Percentiles rank a stretch among this genome's conserved stretches.
Evolutionary conservation across 2,113 vertebrate genomes (phyloP).

Genomic region (Phaethon lepturus): DNA sequence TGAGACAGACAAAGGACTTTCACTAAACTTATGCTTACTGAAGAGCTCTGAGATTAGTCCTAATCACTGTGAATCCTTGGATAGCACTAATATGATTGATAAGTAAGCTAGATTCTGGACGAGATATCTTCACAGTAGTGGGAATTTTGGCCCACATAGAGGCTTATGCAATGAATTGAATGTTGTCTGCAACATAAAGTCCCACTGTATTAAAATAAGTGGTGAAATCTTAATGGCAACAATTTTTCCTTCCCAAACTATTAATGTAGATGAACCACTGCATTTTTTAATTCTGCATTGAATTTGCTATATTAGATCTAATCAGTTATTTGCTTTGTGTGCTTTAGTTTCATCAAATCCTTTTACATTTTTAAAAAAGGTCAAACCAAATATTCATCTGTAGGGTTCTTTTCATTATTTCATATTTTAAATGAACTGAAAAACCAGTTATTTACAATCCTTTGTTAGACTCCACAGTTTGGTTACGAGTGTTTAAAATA

Average conservation of each 20-base stretch:
- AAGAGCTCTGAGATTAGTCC: not conserved
- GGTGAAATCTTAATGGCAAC: not conserved
- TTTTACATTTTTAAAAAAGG: not conserved
- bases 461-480: not conserved
- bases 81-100: not conserved
- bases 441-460: not conserved
- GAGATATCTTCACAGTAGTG: not conserved
- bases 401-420: not conserved
- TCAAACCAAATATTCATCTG: not conserved
- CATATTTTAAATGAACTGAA: not conserved
- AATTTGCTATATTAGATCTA: not conserved
- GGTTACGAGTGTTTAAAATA: rapidly evolving
- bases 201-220: not conserved
- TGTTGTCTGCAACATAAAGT: rapidly evolving
- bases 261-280: not conserved
- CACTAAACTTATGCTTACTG: not conserved
- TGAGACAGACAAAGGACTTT: not conserved
- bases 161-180: not conserved
- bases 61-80: not conserved
- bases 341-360: not conserved
- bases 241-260: not conserved
- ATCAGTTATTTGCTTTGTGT: not conserved
- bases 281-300: not conserved
- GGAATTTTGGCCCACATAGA: not conserved
- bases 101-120: not conserved